A percentile compares a stretch with the other conserved stretches of the same genome.
phyloP scores from a whole-genome alignment of 2,113 vertebrate species.

The Pyrgilauda ruficollis region DNA sequence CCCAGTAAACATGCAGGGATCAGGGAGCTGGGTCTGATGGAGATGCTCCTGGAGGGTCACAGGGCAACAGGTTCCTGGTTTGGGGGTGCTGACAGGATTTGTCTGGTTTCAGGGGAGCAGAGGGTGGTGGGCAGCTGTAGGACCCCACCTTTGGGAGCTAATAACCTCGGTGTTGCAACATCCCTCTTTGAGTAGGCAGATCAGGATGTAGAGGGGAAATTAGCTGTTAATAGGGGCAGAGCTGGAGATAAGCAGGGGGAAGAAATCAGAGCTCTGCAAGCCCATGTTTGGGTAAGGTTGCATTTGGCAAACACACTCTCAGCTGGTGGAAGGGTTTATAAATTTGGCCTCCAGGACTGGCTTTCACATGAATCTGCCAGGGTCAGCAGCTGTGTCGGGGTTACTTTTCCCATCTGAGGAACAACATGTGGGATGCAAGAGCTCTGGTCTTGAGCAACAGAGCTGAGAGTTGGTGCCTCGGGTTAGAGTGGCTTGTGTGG shows the following conservation, averaged over 20 bases:
- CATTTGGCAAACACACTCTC: neutral
- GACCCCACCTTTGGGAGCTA: neutral
- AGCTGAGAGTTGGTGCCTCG: neutral
- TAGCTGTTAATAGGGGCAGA: neutral
- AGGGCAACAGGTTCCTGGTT: neutral
- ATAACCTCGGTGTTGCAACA: neutral
- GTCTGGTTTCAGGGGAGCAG: neutral
- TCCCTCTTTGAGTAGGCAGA: neutral
- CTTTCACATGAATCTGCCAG: neutral
- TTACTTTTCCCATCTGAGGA: neutral
- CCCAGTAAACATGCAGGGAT: accelerated
- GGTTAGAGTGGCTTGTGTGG: neutral
- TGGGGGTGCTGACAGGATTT: neutral
- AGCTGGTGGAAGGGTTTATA: neutral
- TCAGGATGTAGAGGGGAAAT: neutral
- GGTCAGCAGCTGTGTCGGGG: neutral
- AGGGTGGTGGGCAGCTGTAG: neutral
- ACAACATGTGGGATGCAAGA: neutral
- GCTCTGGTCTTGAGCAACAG: neutral
- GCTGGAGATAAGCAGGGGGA: neutral
- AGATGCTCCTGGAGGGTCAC: neutral
- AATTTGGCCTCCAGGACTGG: neutral
- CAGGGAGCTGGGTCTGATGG: neutral
- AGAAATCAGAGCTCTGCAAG: neutral
- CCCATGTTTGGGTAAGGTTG: neutral